Evolutionary conservation across 2,113 vertebrate species (phyloP), one percentile per base, ranked within the genome.

Genomic region (Cricetomys ansorgei): DNA sequence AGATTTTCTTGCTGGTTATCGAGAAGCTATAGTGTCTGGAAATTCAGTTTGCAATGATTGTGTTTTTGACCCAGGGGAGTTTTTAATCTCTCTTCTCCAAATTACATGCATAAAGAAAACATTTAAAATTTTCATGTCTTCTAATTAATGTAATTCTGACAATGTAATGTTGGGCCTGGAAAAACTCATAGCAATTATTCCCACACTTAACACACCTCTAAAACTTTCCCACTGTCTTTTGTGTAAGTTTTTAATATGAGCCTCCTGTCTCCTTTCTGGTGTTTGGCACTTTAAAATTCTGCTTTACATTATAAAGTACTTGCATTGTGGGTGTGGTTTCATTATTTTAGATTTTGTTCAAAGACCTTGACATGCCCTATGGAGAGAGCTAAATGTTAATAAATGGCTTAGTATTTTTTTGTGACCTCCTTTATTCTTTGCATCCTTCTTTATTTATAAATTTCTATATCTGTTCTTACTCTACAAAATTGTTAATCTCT

Each of bases 371-470:
- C 72, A 13, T 77, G 17, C 3, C 31, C 31, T 92, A 40, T 62
- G 89, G 29, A 72, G 21, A 92, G 62, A 86, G 10, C 40, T 76
- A 76, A 92, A 87, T 94, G 95, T 80, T 70, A 1, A 62, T 91
- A 91, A 97, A 87, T 57, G 0, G 75, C 48, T 95, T 89, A 67
- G 10, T n/a, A 89, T 96, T 95, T 95, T 88, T 94, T 57, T 95
- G 96, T 96, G 91, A 43, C 94, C 25, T 55, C 91, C 69, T 55
- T 96, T 55, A 84, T 97, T 97, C 92, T 93, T 89, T 77, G 21
- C 7, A 64, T 98, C 91, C 55, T 98, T 96, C 86, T 88, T 85
- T 92, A 67, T 97, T 97, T 97, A 83, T 89, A 97, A 96, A 91
- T 94, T 29, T 73, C 45, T 96, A 62, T 97, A 9, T 95, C 75